Conservation (phyloP, 2,113 vertebrate species). For the Aviceda subcristata region DNA sequence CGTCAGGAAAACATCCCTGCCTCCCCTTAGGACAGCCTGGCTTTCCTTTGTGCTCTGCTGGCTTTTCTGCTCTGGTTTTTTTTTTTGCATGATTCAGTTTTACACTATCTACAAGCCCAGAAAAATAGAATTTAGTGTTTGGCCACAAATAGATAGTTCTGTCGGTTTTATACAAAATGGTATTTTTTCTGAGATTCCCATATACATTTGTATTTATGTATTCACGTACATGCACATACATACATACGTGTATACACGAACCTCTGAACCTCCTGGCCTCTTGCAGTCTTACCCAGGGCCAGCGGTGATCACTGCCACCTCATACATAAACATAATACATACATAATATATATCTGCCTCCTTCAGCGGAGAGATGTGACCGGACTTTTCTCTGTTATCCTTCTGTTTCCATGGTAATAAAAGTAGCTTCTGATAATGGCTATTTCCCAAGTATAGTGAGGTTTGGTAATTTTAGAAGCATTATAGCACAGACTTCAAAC, state of each 20-base stretch:
- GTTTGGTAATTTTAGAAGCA: slow-evolving; percentile 72
- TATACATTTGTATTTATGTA: rapidly evolving
- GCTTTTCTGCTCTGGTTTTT: neutral
- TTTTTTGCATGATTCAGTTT: neutral
- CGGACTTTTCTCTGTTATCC: slow-evolving; percentile 62
- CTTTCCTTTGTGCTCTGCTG: neutral
- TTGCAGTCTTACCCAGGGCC: neutral
- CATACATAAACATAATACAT: neutral
- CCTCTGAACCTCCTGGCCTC: neutral
- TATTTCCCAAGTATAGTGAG: slow-evolving; percentile 58
- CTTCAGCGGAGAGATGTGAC: neutral
- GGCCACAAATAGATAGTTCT: neutral
- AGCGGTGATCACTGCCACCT: neutral
- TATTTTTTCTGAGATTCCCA: neutral
- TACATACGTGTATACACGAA: rapidly evolving
- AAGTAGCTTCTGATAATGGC: slow-evolving; percentile 73
- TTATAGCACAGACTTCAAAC: slow-evolving; percentile 55
- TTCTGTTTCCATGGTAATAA: slow-evolving; percentile 75
- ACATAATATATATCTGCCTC: neutral
- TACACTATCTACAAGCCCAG: neutral
- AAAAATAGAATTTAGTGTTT: neutral
- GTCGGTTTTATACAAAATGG: neutral
- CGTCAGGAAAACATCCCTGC: neutral
- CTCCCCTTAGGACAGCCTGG: neutral
- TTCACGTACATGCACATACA: neutral